Base-by-base conservation (phyloP, 2,888 invertebrate species). In the Drosophila rellima region DNA sequence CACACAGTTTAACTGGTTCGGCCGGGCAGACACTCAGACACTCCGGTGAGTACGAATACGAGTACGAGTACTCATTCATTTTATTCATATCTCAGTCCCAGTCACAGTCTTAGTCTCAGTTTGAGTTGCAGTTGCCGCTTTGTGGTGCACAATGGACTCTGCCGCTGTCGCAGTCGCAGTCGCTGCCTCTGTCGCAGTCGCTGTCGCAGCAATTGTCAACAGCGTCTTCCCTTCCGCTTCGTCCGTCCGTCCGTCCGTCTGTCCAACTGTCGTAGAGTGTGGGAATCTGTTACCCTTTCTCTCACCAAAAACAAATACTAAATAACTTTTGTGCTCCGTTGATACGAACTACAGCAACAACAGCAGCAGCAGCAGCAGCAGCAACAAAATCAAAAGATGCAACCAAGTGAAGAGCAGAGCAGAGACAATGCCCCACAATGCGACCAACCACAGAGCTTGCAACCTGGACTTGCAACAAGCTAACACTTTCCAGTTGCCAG, bases 261-360 rank as follows among this genome's bases (percentile, higher is more conserved):
- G 54, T 63, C 56, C 15, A 20, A 26, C 39, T 57, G 57, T 66
- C 64, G 42, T 47, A 65, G 77, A 90, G 89, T 90, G 90, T 90
- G 90, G 90, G 90, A 90, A 90, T 89, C 88, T 88, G 78, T 86
- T 90, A 89, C 89, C 89, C 89, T 90, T 90, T 90, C 89, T 87
- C 88, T 87, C 65, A 68, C 78, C 73, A 40, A 52, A 26, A 33
- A 62, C 80, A 86, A 82, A 82, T 74, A 82, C 82, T 15, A 79
- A 85, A 85, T 85, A 73, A 80, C 80, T 83, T 82, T 82, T 80
- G 78, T 80, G 83, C 78, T 52, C 1, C 26, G 51, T 35, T 67
- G 70, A 79, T 73, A 73, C 72, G 63, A 60, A 54, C 62, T 45
- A 74, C 72, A 44, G 42, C 15, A 40, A n/a, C 44, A 13, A 35